phyloP scores from a whole-genome alignment of 1,140 invertebrate species.

The Coelopa frigida region DNA sequence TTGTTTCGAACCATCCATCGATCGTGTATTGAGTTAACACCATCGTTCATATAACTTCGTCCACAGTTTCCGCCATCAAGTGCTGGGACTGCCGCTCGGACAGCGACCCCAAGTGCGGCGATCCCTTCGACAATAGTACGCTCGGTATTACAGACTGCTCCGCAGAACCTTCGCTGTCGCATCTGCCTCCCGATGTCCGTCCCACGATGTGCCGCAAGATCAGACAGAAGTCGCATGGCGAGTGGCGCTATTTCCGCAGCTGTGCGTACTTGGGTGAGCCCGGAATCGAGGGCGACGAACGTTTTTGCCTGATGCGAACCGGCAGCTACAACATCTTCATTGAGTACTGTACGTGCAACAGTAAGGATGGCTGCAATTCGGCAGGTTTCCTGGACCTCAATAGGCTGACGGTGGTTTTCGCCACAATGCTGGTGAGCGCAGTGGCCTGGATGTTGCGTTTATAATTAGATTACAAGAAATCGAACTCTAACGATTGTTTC shows the following conservation, averaged over 20 bases:
- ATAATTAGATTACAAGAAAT: too few relatives aligned
- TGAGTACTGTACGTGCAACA: slow-evolving; percentile 89
- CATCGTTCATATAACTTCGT: slow-evolving; percentile 2
- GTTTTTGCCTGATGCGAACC: slow-evolving; percentile 83
- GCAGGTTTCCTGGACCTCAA: slow-evolving; percentile 33
- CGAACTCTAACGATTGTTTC: too few relatives aligned
- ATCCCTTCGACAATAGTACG: slow-evolving; percentile 87
- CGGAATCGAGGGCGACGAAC: slow-evolving; percentile 80
- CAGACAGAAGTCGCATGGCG: slow-evolving; percentile 83
- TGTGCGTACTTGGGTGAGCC: slow-evolving; percentile 87
- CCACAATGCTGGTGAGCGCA: slow-evolving; percentile 1
- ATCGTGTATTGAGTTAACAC: slow-evolving; percentile 6
- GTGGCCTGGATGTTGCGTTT: slow-evolving; percentile 11
- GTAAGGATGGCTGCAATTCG: slow-evolving; percentile 83
- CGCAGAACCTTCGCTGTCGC: slow-evolving; percentile 55
- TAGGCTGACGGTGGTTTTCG: slow-evolving; percentile 6
- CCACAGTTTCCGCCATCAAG: slow-evolving; percentile 64
- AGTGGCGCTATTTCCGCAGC: slow-evolving; percentile 83
- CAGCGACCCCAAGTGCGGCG: slow-evolving; percentile 81
- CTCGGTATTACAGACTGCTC: slow-evolving; percentile 80
- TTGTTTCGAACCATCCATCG: background rate
- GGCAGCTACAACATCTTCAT: slow-evolving; percentile 90
- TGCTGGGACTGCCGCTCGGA: slow-evolving; percentile 88
- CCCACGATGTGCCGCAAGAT: slow-evolving; percentile 90
- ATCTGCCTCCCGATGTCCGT: slow-evolving; percentile 60